These are phyloP conservation scores for Periophthalmus modestus DNA, from an alignment of 2,113 vertebrate species.

Conservation along the genomic window DNA sequence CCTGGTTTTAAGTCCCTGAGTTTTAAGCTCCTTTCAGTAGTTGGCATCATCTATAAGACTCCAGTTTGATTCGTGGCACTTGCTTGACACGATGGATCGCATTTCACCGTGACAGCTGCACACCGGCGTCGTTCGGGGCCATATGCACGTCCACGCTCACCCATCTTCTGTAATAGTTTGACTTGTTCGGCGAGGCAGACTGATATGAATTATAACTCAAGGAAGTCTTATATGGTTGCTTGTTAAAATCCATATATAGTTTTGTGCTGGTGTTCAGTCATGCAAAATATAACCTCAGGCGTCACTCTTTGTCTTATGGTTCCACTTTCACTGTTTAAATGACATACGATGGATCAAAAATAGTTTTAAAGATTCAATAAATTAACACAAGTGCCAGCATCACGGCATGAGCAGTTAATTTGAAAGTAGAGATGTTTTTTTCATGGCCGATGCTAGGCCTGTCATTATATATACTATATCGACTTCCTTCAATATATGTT, in stretches of 20 bases:
- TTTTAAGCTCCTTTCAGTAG: not conserved
- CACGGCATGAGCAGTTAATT: not conserved
- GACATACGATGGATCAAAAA: not conserved
- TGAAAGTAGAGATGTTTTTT: too few relatives aligned
- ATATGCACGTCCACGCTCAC: not conserved
- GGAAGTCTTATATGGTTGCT: constrained; percentile 2
- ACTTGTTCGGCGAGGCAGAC: constrained; percentile 7
- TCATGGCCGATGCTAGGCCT: too few relatives aligned
- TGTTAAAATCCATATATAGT: constrained; percentile 9
- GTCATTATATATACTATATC: too few relatives aligned
- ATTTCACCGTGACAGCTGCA: constrained; percentile 29
- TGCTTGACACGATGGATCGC: constrained; percentile 16
- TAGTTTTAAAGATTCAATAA: not conserved
- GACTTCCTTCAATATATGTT: too few relatives aligned
- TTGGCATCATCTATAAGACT: not conserved
- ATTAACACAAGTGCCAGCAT: not conserved
- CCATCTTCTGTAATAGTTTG: constrained; percentile 19
- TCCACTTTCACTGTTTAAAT: not conserved
- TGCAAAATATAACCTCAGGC: not conserved
- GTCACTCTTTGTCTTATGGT: not conserved
- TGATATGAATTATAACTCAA: constrained; percentile 1
- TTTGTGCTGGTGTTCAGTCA: not conserved
- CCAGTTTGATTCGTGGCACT: constrained; percentile 12
- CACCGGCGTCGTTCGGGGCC: constrained; percentile 9
- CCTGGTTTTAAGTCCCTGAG: not conserved